Evolutionary conservation across 2,888 invertebrate species (phyloP), one percentile per base, ranked within the genome.

Genomic region (Auanema sp.): DNA sequence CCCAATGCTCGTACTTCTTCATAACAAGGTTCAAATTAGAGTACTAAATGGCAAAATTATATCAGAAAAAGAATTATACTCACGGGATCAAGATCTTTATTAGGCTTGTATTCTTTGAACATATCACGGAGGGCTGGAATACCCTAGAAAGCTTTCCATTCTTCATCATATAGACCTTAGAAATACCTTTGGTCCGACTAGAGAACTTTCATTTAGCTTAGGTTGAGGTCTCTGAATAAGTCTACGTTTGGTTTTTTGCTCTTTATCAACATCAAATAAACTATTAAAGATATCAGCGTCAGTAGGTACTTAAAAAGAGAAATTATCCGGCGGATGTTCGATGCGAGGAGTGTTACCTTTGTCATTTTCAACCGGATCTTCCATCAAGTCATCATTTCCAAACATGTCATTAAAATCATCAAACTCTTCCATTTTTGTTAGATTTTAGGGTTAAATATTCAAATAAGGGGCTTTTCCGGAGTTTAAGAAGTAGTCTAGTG

Each of bases 1-100:
- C 65, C 72, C 70, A 72, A 58, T 76, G 66, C 23, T 71, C 67
- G 55, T 69, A 69, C 66, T 69, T 67, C 59, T 71, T 73, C 64
- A 76, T 64, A 25, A 66, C 10, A 25, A 53, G 60, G 11, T 65
- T 58, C 25, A 77, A 65, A 53, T 72, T 69, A 2, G 41, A 14
- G 60, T 74, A 75, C 75, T 70, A 40, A 10, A 65, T 24, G 64
- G 72, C n/a, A 43, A 5, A 12, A 44, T 47, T 47, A 49, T 43
- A 23, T 1, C 3, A 47, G 21, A 21, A 5, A 10, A 18, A 47
- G 47, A 18, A 16, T 8, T n/a, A 12, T 16, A 54, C 66, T 11
- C 42, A 74, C 74, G n/a, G 76, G 76, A 60, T 73, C 65, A 14
- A 50, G 62, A 41, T 69, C 70, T 3, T 63, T 60, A 43, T 73